These are phyloP conservation scores for Tragelaphus eurycerus DNA, from an alignment of 2,797 vertebrate genomes.

Conservation along the genomic window DNA sequence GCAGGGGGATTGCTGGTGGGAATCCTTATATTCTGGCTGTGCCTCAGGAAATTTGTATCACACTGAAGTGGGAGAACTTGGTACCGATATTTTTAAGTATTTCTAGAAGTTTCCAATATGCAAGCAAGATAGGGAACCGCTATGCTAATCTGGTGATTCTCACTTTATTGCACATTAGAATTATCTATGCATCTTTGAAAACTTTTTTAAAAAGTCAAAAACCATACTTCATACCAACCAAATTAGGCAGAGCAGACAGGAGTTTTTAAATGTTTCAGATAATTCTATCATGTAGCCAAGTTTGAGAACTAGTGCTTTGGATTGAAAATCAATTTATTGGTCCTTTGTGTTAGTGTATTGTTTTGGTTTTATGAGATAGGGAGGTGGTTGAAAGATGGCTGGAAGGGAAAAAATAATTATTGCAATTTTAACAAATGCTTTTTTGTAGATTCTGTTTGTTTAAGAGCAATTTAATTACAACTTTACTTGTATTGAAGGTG, in stretches of 20 bases:
- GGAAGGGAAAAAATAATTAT: neutral
- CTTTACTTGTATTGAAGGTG: neutral
- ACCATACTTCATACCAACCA: neutral
- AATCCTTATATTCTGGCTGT: fast-evolving
- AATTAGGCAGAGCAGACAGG: neutral
- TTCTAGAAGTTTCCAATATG: neutral
- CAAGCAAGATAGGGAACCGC: neutral
- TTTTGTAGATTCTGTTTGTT: neutral
- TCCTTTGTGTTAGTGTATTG: neutral
- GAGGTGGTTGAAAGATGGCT: neutral
- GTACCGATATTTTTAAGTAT: neutral
- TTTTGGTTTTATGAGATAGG: neutral
- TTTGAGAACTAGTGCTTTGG: neutral
- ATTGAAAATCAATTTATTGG: neutral
- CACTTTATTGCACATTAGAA: neutral
- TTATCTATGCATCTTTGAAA: neutral
- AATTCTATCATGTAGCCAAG: neutral
- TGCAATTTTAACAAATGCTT: neutral
- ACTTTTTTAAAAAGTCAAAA: neutral
- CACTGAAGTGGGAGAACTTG: neutral
- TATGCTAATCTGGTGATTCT: neutral
- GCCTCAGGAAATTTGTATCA: neutral
- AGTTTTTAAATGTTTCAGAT: neutral
- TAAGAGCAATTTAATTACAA: neutral
- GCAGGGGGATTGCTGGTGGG: fast-evolving